Evolutionary conservation across 2,888 invertebrate genomes (phyloP).

Genomic region (Caenorhabditis panamensis): DNA sequence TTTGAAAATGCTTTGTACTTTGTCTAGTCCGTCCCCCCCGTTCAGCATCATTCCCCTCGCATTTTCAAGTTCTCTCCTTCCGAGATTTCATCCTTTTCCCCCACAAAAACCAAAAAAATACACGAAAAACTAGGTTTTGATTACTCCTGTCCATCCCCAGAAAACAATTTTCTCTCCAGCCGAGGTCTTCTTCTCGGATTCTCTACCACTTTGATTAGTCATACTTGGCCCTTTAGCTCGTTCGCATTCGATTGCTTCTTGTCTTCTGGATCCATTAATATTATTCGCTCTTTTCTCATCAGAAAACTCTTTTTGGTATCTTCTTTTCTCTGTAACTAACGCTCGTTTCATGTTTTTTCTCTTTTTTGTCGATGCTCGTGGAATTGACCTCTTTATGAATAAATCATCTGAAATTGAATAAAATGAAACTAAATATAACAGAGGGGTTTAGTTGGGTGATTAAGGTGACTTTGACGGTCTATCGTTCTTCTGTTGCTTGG

Average conservation of each 20-base stretch:
- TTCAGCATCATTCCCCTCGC: slow-evolving; percentile 7
- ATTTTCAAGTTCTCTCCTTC: background rate
- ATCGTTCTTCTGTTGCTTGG: slow-evolving; percentile 21
- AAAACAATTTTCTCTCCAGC: background rate
- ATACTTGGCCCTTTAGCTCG: slow-evolving; percentile 6
- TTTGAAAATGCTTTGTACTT: slow-evolving; percentile 4
- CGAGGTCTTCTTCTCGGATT: background rate
- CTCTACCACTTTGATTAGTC: slow-evolving; percentile 8
- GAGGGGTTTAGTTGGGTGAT: background rate
- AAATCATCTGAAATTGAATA: slow-evolving; percentile 16
- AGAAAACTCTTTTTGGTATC: slow-evolving; percentile 15
- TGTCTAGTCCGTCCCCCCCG: background rate
- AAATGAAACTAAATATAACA: slow-evolving; percentile 1
- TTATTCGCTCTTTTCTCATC: slow-evolving; percentile 19
- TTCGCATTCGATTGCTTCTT: slow-evolving; percentile 32
- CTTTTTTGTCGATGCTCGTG: slow-evolving; percentile 16
- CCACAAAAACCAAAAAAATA: slow-evolving; percentile 1
- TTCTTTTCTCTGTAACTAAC: background rate
- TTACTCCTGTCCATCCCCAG: slow-evolving; percentile 1
- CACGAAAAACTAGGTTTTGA: slow-evolving; percentile 2
- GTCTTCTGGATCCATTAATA: slow-evolving; percentile 22
- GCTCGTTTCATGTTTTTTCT: background rate
- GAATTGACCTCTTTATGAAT: slow-evolving; percentile 53
- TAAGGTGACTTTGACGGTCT: slow-evolving; percentile 12
- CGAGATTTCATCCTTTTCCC: background rate